Evolutionary conservation across 37 sponge, comb jelly and placozoan genomes (phyloP), one percentile per base, ranked within the genome.

Genomic region (Halisarca cf. caerulea): DNA sequence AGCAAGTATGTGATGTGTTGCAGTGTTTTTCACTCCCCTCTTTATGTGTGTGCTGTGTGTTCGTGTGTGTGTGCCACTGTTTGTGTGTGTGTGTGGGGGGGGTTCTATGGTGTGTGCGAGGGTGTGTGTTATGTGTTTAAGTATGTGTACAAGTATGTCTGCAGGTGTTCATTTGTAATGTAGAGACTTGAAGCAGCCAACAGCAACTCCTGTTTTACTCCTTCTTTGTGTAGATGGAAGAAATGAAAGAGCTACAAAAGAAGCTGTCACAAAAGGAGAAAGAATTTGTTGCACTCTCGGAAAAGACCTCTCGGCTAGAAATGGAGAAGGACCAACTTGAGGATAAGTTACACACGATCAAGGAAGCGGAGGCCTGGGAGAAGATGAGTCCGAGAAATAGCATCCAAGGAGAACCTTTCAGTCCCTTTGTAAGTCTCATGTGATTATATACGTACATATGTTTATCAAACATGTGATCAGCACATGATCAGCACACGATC

Each of bases 321-420:
- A 71, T 70, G 27, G 88, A 92, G 80, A 84, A 85, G 27, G 92
- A 92, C 20, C 78, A 58, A 77, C 78, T 85, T 0, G 70, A 77
- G 2, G 83, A 88, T 37, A 89, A 92, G 40, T 1, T 92, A 74
- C 60, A 84, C 18, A 47, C 75, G 39, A 30, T 82, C 36, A 82
- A 88, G 41, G 68, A 80, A 78, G 86, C 88, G 2, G 92, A 85
- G 33, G 58, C 83, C 9, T 90, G 91, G 91, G 57, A 37, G n/a
- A 39, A 51, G 51, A 79, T 62, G 58, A 58, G 78, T 32, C 60
- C 85, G 17, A 66, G 45, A 21, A 43, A n/a, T 2, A 40, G 42
- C 43, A 21, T 44, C 25, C 24, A 37, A 14, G 77, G 77, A 41
- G 77, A 74, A 40, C 42, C 44, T 15, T 74, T 74, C 77, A 40